Conservation (phyloP, 2,888 invertebrate genomes). For the Fragum whitleyi region DNA sequence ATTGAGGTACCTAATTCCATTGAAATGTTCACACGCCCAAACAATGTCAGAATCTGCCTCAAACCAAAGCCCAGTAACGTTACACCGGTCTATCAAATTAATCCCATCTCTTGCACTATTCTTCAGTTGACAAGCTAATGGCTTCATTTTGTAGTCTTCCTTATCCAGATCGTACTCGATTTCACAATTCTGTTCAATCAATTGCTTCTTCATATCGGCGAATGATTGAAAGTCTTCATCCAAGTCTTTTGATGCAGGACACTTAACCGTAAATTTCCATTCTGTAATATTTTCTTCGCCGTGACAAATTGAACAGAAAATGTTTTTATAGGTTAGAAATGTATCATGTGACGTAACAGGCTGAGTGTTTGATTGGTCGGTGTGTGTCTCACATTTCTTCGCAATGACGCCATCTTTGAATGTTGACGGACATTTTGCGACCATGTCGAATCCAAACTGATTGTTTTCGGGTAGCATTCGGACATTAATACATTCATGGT, state of each 20-base stretch:
- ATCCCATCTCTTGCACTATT: not conserved
- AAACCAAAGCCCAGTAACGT: slow-evolving; percentile 49
- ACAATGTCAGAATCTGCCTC: slow-evolving; percentile 44
- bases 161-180: slow-evolving; percentile 10
- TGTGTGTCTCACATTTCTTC: not conserved
- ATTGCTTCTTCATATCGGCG: not conserved
- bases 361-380: not conserved
- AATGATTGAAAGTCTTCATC: slow-evolving; percentile 9
- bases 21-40: slow-evolving; percentile 50
- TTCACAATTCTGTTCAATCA: not conserved
- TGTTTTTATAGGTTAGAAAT: slow-evolving; percentile 30
- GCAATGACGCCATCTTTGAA: not conserved
- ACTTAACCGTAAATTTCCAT: slow-evolving; percentile 22
- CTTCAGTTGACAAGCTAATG: not conserved
- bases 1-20: not conserved
- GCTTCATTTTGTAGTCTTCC: not conserved
- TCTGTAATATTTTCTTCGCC: slow-evolving; percentile 19
- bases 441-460: not conserved
- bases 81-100: slow-evolving; percentile 31
- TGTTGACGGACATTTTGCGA: slow-evolving; percentile 4
- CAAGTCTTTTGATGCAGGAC: not conserved
- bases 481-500: slow-evolving; percentile 8
- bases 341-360: slow-evolving; percentile 26
- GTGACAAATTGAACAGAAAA: slow-evolving; percentile 31
- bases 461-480: not conserved